Evolutionary conservation across 2,113 vertebrate species (phyloP).

Genomic region (Chiloscyllium plagiosum): DNA sequence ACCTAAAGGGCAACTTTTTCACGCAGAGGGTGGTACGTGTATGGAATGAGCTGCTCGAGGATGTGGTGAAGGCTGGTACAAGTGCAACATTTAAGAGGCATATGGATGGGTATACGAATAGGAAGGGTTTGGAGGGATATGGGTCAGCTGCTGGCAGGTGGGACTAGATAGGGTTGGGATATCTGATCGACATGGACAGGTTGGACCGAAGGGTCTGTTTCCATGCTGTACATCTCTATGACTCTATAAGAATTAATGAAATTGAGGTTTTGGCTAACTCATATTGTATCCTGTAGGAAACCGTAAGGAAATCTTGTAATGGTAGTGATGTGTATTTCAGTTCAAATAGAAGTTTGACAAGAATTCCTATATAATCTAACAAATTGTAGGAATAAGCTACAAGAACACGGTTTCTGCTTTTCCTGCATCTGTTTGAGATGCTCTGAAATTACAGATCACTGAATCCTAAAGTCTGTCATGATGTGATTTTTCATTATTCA

Average conservation of each 20-base stretch:
- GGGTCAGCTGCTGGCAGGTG: no score
- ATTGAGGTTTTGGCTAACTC: not conserved
- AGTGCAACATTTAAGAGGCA: no score
- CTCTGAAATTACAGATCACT: not conserved
- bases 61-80: no score
- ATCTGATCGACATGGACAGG: no score
- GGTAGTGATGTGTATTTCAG: not conserved
- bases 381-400: not conserved
- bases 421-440: not conserved
- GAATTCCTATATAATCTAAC: not conserved
- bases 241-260: not conserved
- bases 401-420: not conserved
- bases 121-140: no score
- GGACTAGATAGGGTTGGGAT: no score
- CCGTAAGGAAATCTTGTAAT: not conserved
- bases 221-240: no score
- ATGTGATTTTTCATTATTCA: not conserved
- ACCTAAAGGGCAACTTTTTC: no score
- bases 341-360: not conserved
- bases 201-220: no score
- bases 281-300: not conserved
- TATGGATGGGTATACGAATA: no score
- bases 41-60: no score
- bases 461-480: not conserved
- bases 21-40: no score